Conservation (phyloP, 2,113 vertebrate genomes). For the Trematomus loennbergii region DNA sequence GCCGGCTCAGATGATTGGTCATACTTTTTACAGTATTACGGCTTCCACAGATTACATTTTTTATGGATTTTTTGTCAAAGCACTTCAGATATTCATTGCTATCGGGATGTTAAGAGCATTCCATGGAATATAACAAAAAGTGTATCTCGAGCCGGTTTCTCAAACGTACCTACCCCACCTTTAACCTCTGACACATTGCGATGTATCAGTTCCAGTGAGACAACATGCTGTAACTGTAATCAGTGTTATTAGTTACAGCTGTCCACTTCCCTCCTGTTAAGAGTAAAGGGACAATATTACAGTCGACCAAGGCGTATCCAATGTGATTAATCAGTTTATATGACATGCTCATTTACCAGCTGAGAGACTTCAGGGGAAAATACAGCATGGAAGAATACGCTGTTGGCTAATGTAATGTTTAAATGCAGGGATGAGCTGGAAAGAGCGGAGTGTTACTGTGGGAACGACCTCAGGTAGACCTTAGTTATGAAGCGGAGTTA, state of each 20-base stretch:
- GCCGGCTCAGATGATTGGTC: too few species aligned
- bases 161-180: too few species aligned
- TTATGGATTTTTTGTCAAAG: too few species aligned
- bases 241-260: background rate
- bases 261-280: background rate
- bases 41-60: too few species aligned
- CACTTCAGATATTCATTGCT: too few species aligned
- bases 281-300: background rate
- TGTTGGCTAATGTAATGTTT: background rate
- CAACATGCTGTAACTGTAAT: background rate
- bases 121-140: too few species aligned
- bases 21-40: too few species aligned
- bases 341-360: background rate
- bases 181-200: background rate
- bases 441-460: slow-evolving; percentile 14
- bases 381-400: background rate
- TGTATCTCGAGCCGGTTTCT: too few species aligned
- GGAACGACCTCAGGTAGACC: slow-evolving; percentile 8
- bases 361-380: background rate
- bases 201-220: background rate
- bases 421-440: background rate
- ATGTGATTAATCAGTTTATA: background rate
- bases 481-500: slow-evolving; percentile 13
- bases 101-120: too few species aligned
- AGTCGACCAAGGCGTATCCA: background rate